These are phyloP conservation scores for Sebastes cheni DNA, from an alignment of 2,797 vertebrate genomes.

Conservation along the genomic window DNA sequence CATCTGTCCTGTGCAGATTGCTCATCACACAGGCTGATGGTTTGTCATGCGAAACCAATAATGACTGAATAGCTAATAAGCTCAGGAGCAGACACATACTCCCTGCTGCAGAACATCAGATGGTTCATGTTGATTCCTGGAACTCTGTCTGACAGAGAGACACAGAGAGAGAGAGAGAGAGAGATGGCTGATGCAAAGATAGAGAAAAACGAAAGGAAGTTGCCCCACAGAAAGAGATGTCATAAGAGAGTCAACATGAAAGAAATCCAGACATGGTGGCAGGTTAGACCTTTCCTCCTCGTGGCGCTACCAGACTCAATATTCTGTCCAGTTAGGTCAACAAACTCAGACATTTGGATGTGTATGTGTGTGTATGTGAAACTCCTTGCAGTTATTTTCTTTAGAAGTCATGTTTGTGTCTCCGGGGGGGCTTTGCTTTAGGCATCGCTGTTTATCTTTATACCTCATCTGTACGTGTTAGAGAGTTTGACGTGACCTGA, in stretches of 20 bases:
- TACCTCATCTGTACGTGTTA: conserved; percentile 9
- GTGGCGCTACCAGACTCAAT: neutral
- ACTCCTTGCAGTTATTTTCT: neutral
- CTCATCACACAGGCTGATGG: conserved; percentile 7
- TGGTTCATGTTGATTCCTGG: neutral
- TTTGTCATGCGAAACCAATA: conserved; percentile 8
- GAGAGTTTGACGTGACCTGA: conserved; percentile 25
- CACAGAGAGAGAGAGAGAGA: neutral
- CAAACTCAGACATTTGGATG: neutral
- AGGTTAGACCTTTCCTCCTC: neutral
- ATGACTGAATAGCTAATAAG: conserved; percentile 21
- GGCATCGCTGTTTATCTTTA: conserved; percentile 38
- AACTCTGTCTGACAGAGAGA: neutral
- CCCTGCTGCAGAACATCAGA: conserved; percentile 1
- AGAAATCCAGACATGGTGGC: neutral
- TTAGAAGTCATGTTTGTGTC: conserved; percentile 24
- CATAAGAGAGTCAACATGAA: neutral
- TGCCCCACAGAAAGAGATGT: neutral
- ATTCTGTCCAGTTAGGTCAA: neutral
- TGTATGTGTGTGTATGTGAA: neutral
- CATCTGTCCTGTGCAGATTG: conserved; percentile 16
- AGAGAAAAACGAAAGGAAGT: neutral
- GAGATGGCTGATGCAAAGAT: neutral
- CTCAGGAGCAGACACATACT: neutral
- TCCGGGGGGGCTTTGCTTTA: conserved; percentile 32